These are phyloP conservation scores for Leucoraja erinaceus DNA, from an alignment of 2,113 vertebrate species.

Conservation along the genomic window DNA sequence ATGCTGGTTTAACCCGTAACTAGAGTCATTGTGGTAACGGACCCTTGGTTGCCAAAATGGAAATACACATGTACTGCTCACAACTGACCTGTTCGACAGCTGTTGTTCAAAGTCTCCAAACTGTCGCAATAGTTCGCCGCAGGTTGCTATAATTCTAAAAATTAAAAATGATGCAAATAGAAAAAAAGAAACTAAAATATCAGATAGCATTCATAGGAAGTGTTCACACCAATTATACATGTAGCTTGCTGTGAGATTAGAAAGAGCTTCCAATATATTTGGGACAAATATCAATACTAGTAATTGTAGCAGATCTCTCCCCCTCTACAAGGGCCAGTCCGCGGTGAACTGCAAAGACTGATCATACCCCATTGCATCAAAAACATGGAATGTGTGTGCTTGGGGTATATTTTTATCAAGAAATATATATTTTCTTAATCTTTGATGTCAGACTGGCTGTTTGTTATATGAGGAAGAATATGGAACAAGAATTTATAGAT, in stretches of 20 bases:
- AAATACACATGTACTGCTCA: background rate
- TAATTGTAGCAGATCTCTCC: background rate
- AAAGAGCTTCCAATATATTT: background rate
- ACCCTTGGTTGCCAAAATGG: background rate
- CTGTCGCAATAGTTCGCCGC: constrained; percentile 69
- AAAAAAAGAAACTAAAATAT: background rate
- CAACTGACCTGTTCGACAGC: constrained; percentile 61
- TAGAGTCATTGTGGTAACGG: no score
- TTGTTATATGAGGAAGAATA: background rate
- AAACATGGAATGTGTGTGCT: background rate
- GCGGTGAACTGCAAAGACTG: background rate
- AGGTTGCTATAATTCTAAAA: constrained; percentile 64
- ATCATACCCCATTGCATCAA: background rate
- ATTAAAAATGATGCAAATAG: background rate
- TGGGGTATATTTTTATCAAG: background rate
- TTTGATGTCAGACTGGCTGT: background rate
- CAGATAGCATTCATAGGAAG: background rate
- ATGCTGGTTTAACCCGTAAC: background rate
- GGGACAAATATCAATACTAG: background rate
- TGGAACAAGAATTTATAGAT: background rate
- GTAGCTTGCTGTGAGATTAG: background rate
- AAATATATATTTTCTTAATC: background rate
- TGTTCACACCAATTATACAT: background rate
- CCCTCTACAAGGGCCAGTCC: background rate
- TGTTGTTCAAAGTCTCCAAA: constrained; percentile 74